Evolutionary conservation across 2,888 invertebrate genomes (phyloP).

Genomic region (Scrobipalpa atriplicella): DNA sequence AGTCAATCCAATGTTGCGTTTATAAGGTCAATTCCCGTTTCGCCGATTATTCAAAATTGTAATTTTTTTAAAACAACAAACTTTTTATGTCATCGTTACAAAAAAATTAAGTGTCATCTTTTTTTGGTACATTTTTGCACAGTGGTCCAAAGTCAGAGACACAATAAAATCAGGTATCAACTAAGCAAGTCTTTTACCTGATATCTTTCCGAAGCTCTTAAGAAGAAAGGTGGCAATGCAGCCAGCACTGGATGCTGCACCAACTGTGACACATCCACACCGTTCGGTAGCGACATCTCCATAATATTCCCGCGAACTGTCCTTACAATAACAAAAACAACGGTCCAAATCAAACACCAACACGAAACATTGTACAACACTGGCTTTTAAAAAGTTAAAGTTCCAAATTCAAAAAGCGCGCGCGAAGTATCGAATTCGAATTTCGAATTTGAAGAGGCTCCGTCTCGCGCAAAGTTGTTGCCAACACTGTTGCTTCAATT

Average conservation of each 20-base stretch:
- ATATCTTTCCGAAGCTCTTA: conserved; percentile 95
- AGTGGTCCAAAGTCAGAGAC: not conserved
- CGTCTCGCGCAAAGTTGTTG: conserved; percentile 61
- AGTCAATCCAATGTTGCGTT: too few species aligned
- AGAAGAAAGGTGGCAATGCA: conserved; percentile 93
- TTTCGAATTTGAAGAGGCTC: conserved; percentile 42
- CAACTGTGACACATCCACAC: conserved; percentile 92
- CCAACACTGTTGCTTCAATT: conserved; percentile 78
- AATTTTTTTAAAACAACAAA: too few species aligned
- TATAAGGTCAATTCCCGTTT: too few species aligned
- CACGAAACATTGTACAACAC: conserved; percentile 31
- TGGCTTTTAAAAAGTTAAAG: conserved; percentile 27
- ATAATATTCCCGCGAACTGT: conserved; percentile 42
- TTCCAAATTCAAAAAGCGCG: conserved; percentile 32
- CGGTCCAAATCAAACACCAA: conserved; percentile 37
- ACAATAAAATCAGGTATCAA: not conserved
- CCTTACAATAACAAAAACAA: conserved; percentile 28
- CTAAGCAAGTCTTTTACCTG: conserved; percentile 79
- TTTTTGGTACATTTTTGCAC: too few species aligned
- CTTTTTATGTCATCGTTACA: too few species aligned
- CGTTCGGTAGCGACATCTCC: conserved; percentile 92
- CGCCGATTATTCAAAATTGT: too few species aligned
- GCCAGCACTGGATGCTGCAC: conserved; percentile 94
- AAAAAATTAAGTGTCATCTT: too few species aligned
- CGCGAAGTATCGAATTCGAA: not conserved